Base-by-base conservation (phyloP, 2,113 vertebrate genomes). In the Callopanchax toddi region DNA sequence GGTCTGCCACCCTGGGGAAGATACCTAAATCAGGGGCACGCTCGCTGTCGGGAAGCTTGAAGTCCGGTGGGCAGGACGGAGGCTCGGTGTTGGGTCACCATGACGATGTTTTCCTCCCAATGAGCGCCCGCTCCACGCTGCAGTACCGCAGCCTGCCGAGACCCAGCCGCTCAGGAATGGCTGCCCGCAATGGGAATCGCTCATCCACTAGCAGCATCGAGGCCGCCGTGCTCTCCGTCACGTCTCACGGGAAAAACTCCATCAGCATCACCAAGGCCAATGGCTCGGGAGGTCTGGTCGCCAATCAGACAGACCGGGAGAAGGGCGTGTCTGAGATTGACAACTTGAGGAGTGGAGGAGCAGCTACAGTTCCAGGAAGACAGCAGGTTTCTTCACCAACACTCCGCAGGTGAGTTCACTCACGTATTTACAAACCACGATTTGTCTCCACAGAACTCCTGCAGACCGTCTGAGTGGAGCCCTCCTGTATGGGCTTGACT, bases 161-260 rank as follows among this genome's bases (percentile, higher is more conserved):
- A 44, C 97, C 97, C 70, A 94, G 96, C 73, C 98, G 97, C 76
- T 96, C 96, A 2, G 95, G 91, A 4, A 84, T 83, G 0, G 72
- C 80, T 45, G 91, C 87, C 26, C 94, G 93, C 1, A 94, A 92
- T 60, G 95, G 96, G 2, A 99, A 99, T 87, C 94, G 97, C 56
- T 97, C 96, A 1, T 99, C 97, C 49, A 99, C 96, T 2, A 99
- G 97, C 93, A 99, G 97, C 92, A 98, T 99, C 57, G 97, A 99
- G 83, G 97, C 95, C 2, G 70, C 88, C 5, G 82, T 88, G 45
- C 89, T 89, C 3, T 85, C 87, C 0, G 71, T 90, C 55, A 81
- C 87, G 6, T 84, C 94, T 39, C 95, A 94, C 50, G 90, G 92
- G 13, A 88, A 93, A 11, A 91, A 93, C 78, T 21, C 82, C 0